These are phyloP conservation scores for Pelusios castaneus DNA, from an alignment of 2,113 vertebrate genomes.

Conservation along the genomic window DNA sequence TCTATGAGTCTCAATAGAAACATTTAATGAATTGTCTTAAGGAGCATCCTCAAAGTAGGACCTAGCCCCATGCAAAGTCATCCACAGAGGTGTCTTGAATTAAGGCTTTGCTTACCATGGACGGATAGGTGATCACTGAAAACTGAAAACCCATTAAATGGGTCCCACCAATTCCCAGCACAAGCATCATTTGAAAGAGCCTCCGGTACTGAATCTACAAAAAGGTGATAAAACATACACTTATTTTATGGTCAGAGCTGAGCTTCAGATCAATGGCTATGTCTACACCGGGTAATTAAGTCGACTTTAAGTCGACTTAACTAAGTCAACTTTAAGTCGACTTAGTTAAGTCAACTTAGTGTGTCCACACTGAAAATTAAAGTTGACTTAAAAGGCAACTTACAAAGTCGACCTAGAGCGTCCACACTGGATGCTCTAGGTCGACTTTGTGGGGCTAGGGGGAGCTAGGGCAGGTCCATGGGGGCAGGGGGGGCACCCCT, in stretches of 20 bases:
- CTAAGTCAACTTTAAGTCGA: no score
- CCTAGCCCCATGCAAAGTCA: not conserved
- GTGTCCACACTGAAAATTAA: no score
- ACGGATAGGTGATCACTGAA: slow-evolving; percentile 83
- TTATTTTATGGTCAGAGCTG: not conserved
- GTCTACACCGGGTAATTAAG: no score
- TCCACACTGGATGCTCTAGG: no score
- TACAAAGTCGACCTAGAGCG: no score
- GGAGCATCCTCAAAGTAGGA: not conserved
- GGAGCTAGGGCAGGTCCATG: no score
- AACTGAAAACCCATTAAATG: slow-evolving; percentile 83
- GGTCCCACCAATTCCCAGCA: slow-evolving; percentile 82
- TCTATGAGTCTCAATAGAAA: not conserved
- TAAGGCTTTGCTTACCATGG: slow-evolving; percentile 74
- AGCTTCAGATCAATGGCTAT: not conserved
- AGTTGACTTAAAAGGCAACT: no score
- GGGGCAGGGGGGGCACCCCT: no score
- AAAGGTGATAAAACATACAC: not conserved
- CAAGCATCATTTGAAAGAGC: slow-evolving; percentile 53
- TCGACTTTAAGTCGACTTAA: no score
- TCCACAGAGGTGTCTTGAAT: not conserved
- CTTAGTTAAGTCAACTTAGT: no score
- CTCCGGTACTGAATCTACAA: slow-evolving; percentile 55
- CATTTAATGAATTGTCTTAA: not conserved
- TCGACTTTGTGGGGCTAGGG: no score